Evolutionary conservation across 2,888 invertebrate genomes (phyloP).

Genomic region (Aethes cnicana): DNA sequence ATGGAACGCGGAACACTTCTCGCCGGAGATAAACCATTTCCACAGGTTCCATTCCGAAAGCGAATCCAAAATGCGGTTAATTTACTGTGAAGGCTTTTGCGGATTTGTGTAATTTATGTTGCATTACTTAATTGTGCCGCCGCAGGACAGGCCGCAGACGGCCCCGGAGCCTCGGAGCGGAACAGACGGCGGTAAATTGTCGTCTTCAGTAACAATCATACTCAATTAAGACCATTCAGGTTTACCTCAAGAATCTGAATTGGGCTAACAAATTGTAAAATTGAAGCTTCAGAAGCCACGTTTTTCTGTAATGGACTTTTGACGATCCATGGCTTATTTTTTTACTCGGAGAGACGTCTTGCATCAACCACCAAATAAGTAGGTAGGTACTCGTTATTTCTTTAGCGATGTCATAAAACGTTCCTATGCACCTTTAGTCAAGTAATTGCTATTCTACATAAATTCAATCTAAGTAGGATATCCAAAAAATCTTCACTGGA

Average conservation of each 20-base stretch:
- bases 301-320: too few relatives aligned
- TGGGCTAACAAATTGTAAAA: too few relatives aligned
- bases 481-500: constrained; percentile 12
- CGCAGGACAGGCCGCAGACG: constrained; percentile 1
- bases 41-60: constrained; percentile 23
- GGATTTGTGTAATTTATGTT: constrained; percentile 30
- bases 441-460: constrained; percentile 1
- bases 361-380: too few relatives aligned
- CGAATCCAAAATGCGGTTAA: constrained; percentile 31
- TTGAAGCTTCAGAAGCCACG: too few relatives aligned
- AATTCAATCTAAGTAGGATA: constrained; percentile 1
- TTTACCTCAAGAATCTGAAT: not conserved
- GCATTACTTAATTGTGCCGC: constrained; percentile 29
- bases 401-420: too few relatives aligned
- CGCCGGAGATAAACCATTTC: constrained; percentile 26
- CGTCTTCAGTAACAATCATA: too few relatives aligned
- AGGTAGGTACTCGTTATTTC: too few relatives aligned
- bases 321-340: too few relatives aligned
- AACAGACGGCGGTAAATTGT: too few relatives aligned
- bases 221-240: too few relatives aligned
- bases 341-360: too few relatives aligned
- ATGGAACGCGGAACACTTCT: constrained; percentile 34
- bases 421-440: not conserved
- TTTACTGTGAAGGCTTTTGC: constrained; percentile 30
- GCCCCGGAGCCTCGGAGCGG: not conserved